phyloP scores from a whole-genome alignment of 2,797 vertebrate genomes.

The Stomatorhinus walkeri region DNA sequence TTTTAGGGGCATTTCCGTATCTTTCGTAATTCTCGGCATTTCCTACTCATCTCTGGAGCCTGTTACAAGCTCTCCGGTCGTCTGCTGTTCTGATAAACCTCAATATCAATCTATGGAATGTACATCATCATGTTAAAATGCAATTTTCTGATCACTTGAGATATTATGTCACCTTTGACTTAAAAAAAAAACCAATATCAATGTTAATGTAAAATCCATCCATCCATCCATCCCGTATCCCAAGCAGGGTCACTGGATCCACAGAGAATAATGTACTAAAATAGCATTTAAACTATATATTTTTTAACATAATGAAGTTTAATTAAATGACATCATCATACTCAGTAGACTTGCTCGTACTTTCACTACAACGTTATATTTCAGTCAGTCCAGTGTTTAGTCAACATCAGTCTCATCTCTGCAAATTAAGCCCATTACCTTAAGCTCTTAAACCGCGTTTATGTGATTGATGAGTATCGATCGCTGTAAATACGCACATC shows the following conservation, averaged over 20 bases:
- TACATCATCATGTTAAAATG: slow-evolving; percentile 8
- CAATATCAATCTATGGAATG: slow-evolving; percentile 30
- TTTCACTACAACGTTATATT: slow-evolving; percentile 21
- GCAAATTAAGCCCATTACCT: slow-evolving; percentile 30
- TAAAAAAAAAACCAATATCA: neutral
- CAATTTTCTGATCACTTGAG: slow-evolving; percentile 45
- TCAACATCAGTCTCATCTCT: slow-evolving; percentile 13
- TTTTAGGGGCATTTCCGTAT: slow-evolving; percentile 20
- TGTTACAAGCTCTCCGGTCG: slow-evolving; percentile 20
- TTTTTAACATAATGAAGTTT: slow-evolving; percentile 20
- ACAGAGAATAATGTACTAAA: neutral
- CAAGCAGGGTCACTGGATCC: neutral
- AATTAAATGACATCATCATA: slow-evolving; percentile 16
- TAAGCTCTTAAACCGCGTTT: slow-evolving; percentile 22
- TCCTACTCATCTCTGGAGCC: neutral
- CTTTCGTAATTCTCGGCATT: slow-evolving; percentile 19
- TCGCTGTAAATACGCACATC: slow-evolving; percentile 28
- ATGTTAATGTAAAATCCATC: slow-evolving; percentile 21
- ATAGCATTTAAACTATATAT: slow-evolving; percentile 20
- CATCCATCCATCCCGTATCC: slow-evolving; percentile 30
- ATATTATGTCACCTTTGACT: neutral
- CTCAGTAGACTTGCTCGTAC: neutral
- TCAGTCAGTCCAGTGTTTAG: neutral
- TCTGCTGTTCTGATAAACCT: slow-evolving; percentile 30
- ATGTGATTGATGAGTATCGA: slow-evolving; percentile 39